A percentile compares a stretch with the other conserved stretches of the same genome.
These are phyloP conservation scores for Balearica regulorum DNA, from an alignment of 2,797 vertebrate genomes.

Conservation along the genomic window DNA sequence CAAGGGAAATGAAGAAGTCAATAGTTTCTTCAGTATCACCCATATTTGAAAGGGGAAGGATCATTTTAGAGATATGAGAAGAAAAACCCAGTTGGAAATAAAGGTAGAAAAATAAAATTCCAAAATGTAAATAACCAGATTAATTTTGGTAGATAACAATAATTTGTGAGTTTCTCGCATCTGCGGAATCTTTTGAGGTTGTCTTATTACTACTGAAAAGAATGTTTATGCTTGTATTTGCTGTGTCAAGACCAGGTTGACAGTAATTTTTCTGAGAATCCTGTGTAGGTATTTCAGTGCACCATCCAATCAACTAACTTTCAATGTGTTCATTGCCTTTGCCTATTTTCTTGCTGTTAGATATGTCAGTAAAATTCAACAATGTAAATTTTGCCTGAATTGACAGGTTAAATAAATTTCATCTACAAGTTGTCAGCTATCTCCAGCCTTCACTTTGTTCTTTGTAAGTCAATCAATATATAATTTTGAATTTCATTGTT, in stretches of 20 bases:
- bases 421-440: neutral
- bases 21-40: neutral
- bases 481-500: neutral
- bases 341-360: neutral
- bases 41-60: neutral
- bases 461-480: neutral
- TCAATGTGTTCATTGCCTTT: neutral
- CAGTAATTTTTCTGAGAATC: neutral
- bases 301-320: neutral
- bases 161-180: neutral
- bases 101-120: neutral
- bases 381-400: neutral
- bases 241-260: neutral
- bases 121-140: neutral
- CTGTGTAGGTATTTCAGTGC: neutral
- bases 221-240: neutral
- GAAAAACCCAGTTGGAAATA: neutral
- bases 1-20: neutral
- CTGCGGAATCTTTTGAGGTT: neutral
- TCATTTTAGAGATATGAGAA: neutral
- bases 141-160: neutral
- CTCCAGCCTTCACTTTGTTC: neutral
- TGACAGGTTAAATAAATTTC: neutral
- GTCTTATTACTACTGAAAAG: neutral
- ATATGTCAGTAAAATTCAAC: neutral